phyloP scores from a whole-genome alignment of 2,113 vertebrate genomes.

The Nipponia nippon region DNA sequence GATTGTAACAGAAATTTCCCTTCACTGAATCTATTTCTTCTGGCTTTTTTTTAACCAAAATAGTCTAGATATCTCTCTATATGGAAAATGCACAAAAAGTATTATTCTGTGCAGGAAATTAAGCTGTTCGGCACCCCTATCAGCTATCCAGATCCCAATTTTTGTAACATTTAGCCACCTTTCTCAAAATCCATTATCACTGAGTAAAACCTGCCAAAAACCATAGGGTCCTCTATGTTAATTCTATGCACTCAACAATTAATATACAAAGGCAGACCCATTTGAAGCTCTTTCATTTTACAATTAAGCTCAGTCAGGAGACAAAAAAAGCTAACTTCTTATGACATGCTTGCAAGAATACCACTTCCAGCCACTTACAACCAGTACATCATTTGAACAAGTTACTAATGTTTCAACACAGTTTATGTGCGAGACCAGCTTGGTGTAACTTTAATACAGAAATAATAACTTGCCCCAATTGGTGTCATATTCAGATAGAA shows the following conservation, averaged over 20 bases:
- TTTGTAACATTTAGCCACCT: not conserved
- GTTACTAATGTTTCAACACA: not conserved
- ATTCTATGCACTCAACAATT: not conserved
- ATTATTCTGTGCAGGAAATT: not conserved
- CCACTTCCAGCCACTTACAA: not conserved
- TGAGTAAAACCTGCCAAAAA: not conserved
- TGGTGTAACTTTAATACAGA: not conserved
- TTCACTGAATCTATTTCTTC: not conserved
- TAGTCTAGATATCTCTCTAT: not conserved
- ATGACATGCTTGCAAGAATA: not conserved
- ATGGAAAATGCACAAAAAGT: not conserved
- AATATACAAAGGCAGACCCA: not conserved
- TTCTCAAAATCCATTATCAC: not conserved
- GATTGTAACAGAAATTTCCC: not conserved
- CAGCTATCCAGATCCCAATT: not conserved
- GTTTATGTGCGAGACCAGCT: fast-evolving
- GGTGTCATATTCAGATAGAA: not conserved
- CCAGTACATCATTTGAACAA: not conserved
- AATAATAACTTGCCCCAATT: not conserved
- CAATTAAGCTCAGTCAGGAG: not conserved
- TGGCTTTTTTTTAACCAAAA: not conserved
- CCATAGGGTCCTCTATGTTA: not conserved
- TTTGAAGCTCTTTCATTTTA: not conserved
- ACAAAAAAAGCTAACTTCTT: not conserved
- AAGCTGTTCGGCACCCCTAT: not conserved